Conservation (phyloP, 2,888 invertebrate species). For the Drosophila kambysellisi region DNA sequence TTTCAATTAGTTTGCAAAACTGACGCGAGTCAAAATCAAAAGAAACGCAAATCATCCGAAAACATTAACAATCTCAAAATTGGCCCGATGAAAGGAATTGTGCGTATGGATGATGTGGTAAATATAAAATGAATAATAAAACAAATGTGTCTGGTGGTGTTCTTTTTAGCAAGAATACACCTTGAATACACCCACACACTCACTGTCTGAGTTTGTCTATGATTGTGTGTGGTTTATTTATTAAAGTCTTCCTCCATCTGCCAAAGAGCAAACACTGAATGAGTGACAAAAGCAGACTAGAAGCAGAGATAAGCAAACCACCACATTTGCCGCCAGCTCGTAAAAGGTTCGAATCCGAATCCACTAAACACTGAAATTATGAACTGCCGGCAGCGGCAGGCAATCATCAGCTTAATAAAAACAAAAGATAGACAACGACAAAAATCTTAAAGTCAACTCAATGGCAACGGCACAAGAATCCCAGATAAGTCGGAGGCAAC, state of each 20-base stretch:
- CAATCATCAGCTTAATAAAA: conserved; percentile 28
- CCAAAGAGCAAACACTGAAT: not conserved
- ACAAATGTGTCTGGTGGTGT: conserved; percentile 2
- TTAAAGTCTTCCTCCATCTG: conserved; percentile 1
- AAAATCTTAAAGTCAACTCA: conserved; percentile 39
- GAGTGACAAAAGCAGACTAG: conserved; percentile 12
- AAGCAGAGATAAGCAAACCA: conserved; percentile 45
- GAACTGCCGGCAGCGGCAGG: conserved; percentile 31
- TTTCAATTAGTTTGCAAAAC: conserved; percentile 27
- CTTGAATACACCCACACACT: not conserved
- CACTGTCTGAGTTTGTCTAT: not conserved
- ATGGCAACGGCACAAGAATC: conserved; percentile 35
- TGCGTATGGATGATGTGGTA: conserved; percentile 24
- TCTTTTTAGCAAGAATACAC: conserved; percentile 1
- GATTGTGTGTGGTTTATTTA: conserved; percentile 41
- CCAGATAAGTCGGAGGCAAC: conserved; percentile 27
- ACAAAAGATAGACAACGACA: conserved; percentile 22
- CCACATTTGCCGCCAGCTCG: conserved; percentile 16
- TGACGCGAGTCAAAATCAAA: conserved; percentile 22
- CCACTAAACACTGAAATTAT: conserved; percentile 53
- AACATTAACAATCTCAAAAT: conserved; percentile 24
- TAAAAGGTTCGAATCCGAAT: conserved; percentile 51
- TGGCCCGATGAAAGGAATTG: conserved; percentile 10
- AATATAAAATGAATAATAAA: conserved; percentile 19
- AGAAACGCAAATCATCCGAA: conserved; percentile 32